Evolutionary conservation across 2,113 vertebrate species (phyloP).

Genomic region (Perca schrenkii): DNA sequence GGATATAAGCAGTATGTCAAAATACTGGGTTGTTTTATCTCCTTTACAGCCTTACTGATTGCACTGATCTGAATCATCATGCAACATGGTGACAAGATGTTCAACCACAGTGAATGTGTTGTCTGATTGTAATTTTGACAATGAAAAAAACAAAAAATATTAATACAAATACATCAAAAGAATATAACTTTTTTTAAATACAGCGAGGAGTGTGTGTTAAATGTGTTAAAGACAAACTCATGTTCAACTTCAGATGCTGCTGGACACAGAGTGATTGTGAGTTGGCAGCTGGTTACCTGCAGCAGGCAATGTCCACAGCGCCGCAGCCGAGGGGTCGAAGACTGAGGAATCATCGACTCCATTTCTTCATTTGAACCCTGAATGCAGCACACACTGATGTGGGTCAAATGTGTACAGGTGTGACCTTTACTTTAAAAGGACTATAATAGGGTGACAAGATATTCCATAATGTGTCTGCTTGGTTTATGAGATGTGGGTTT

Average conservation of each 20-base stretch:
- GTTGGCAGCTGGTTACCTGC: slow-evolving; percentile 83
- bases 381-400: slow-evolving; percentile 3
- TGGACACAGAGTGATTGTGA: background rate
- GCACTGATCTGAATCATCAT: background rate
- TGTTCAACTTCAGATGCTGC: background rate
- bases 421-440: background rate
- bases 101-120: background rate
- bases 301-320: slow-evolving; percentile 92
- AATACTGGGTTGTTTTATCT: background rate
- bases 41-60: background rate
- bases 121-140: background rate
- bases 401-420: slow-evolving; percentile 11
- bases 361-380: slow-evolving; percentile 79
- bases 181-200: background rate
- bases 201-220: background rate
- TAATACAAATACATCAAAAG: background rate
- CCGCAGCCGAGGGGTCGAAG: slow-evolving; percentile 75
- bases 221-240: too few species aligned
- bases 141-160: background rate
- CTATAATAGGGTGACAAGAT: background rate
- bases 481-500: too few species aligned
- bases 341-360: slow-evolving; percentile 77
- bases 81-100: background rate
- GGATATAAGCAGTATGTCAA: background rate
- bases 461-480: background rate